A percentile compares a stretch with the other conserved stretches of the same genome.
Evolutionary conservation across 2,113 vertebrate species (phyloP).

Genomic region (Accipiter cooperii): DNA sequence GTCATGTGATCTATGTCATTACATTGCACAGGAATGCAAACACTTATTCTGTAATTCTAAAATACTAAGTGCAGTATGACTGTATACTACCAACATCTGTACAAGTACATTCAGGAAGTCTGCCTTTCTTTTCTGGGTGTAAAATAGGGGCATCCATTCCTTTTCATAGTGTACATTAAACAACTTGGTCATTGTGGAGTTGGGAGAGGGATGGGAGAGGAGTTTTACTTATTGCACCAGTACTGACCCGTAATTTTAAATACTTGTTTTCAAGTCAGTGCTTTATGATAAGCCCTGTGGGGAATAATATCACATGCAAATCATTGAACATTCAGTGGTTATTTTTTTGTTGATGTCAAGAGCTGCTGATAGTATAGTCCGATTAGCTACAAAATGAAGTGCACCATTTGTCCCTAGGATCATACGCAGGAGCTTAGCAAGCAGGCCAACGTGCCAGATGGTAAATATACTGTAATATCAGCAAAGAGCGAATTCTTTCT

Average conservation of each 20-base stretch:
- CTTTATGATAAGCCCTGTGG: neutral
- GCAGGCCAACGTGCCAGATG: neutral
- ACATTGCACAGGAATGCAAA: neutral
- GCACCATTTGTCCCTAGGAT: slow-evolving; percentile 20
- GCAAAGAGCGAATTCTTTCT: neutral
- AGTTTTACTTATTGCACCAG: neutral
- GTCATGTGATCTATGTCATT: neutral
- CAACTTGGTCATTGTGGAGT: neutral
- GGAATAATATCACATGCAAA: neutral
- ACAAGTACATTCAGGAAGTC: neutral
- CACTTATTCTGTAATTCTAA: neutral
- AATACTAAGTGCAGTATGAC: neutral
- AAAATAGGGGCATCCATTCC: neutral
- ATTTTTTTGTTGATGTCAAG: neutral
- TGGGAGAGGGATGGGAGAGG: neutral
- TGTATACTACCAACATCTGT: neutral
- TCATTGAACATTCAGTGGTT: neutral
- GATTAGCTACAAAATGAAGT: slow-evolving; percentile 9
- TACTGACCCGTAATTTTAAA: neutral
- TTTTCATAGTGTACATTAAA: neutral
- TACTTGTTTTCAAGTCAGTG: neutral
- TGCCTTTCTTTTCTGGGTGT: neutral
- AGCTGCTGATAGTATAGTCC: neutral
- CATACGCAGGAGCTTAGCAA: neutral
- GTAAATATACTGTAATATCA: neutral